These are phyloP conservation scores for Lasius fuliginosus DNA, from an alignment of 2,888 invertebrate genomes.

Conservation along the genomic window DNA sequence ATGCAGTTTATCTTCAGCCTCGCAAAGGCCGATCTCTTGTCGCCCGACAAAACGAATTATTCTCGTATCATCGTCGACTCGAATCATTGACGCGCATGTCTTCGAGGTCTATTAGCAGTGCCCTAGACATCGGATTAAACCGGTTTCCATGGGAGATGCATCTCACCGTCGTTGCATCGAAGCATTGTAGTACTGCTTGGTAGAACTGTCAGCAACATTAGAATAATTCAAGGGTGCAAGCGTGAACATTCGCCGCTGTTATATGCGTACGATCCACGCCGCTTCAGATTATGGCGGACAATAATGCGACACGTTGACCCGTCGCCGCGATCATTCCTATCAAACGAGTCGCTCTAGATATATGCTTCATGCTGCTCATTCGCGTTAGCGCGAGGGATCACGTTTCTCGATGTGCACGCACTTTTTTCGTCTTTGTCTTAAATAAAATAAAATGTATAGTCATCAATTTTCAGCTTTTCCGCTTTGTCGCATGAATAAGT, in stretches of 20 bases:
- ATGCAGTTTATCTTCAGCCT: constrained; percentile 23
- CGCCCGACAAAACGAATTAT: constrained; percentile 39
- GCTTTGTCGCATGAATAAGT: neutral
- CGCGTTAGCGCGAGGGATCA: constrained; percentile 15
- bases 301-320: constrained; percentile 72
- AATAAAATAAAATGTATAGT: neutral
- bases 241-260: constrained; percentile 61
- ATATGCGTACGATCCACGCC: constrained; percentile 61
- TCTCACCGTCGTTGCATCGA: constrained; percentile 51
- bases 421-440: neutral
- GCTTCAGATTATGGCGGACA: constrained; percentile 62
- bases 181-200: constrained; percentile 55
- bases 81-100: constrained; percentile 49
- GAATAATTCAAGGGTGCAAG: constrained; percentile 69
- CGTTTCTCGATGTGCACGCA: neutral
- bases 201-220: constrained; percentile 69
- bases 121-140: constrained; percentile 71
- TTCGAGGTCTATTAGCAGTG: constrained; percentile 64
- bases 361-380: constrained; percentile 3
- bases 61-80: constrained; percentile 12
- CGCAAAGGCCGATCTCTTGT: constrained; percentile 11
- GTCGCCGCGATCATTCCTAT: constrained; percentile 60
- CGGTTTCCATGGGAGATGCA: constrained; percentile 65
- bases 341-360: constrained; percentile 19
- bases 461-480: neutral